Percentiles rank a stretch among this genome's conserved stretches.
These are phyloP conservation scores for Zingel zingel DNA, from an alignment of 2,113 vertebrate species.

Conservation along the genomic window DNA sequence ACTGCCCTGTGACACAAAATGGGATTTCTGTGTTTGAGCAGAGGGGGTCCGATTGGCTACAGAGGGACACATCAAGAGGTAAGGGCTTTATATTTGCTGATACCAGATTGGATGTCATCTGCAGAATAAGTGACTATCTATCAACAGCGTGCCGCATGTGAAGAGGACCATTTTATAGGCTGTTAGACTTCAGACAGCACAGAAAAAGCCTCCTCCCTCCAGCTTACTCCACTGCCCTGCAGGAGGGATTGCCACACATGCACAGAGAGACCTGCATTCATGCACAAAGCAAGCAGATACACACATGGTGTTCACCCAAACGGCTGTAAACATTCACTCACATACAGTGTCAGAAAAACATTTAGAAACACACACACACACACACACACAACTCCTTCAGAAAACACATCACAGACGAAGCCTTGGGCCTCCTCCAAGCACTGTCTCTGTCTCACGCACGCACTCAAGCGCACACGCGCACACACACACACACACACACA, in stretches of 20 bases:
- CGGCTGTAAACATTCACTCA: conserved; percentile 41
- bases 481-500: background rate
- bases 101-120: conserved; percentile 83
- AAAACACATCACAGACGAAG: conserved; percentile 57
- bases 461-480: background rate
- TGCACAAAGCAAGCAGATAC: conserved; percentile 35
- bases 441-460: background rate
- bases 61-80: conserved; percentile 73
- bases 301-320: conserved; percentile 12
- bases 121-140: conserved; percentile 80
- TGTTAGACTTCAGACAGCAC: conserved; percentile 70
- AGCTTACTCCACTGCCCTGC: conserved; percentile 58
- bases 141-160: conserved; percentile 62
- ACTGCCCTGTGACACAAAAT: conserved; percentile 74
- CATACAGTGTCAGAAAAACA: conserved; percentile 5
- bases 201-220: conserved; percentile 43
- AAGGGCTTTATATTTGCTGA: conserved; percentile 80
- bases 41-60: conserved; percentile 62
- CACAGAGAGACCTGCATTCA: conserved; percentile 46
- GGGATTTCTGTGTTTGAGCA: conserved; percentile 73
- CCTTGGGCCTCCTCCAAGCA: conserved; percentile 49
- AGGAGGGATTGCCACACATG: conserved; percentile 47
- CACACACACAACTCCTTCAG: conserved; percentile 33
- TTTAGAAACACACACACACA: conserved; percentile 24
- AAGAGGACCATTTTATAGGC: conserved; percentile 73